Percentiles rank a stretch among this genome's conserved stretches.
Evolutionary conservation across 2,888 invertebrate species (phyloP).

Genomic region (Cristatella mucedo): DNA sequence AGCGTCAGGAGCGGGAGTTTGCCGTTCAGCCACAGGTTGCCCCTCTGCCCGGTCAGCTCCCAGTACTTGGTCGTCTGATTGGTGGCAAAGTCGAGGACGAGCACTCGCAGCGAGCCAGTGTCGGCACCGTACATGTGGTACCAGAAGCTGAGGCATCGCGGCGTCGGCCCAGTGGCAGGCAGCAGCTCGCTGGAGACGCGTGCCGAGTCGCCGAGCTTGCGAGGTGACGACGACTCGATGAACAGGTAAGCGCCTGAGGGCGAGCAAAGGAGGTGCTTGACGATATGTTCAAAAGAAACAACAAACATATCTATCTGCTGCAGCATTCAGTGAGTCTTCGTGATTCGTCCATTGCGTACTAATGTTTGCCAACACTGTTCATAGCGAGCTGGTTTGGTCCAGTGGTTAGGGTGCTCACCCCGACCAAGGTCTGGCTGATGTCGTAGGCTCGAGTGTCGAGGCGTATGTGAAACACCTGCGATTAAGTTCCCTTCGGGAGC

Average conservation of each 20-base stretch:
- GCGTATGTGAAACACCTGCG: too few relatives aligned
- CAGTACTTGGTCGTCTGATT: slow-evolving; percentile 15
- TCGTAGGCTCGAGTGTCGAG: too few relatives aligned
- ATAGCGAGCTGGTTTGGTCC: too few relatives aligned
- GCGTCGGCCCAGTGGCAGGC: slow-evolving; percentile 11
- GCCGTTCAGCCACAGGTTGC: slow-evolving; percentile 19
- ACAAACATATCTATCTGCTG: too few relatives aligned
- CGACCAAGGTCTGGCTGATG: too few relatives aligned
- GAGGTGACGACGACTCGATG: slow-evolving; percentile 23
- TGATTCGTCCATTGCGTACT: too few relatives aligned
- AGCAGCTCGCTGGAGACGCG: slow-evolving; percentile 20
- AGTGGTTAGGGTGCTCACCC: too few relatives aligned
- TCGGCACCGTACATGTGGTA: slow-evolving; percentile 29
- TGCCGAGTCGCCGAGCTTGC: slow-evolving; percentile 21
- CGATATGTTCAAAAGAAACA: too few relatives aligned
- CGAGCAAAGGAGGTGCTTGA: too few relatives aligned
- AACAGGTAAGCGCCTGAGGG: slow-evolving; percentile 25
- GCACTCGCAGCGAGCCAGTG: slow-evolving; percentile 20
- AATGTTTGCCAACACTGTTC: too few relatives aligned
- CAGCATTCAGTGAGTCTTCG: too few relatives aligned
- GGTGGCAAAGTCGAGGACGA: slow-evolving; percentile 18
- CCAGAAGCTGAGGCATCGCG: slow-evolving; percentile 24
- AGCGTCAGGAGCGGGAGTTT: not conserved
- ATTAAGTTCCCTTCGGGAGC: too few relatives aligned
- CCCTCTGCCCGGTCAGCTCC: slow-evolving; percentile 21